Base-by-base conservation (phyloP, 2,888 invertebrate genomes). In the Morpho achilles region DNA sequence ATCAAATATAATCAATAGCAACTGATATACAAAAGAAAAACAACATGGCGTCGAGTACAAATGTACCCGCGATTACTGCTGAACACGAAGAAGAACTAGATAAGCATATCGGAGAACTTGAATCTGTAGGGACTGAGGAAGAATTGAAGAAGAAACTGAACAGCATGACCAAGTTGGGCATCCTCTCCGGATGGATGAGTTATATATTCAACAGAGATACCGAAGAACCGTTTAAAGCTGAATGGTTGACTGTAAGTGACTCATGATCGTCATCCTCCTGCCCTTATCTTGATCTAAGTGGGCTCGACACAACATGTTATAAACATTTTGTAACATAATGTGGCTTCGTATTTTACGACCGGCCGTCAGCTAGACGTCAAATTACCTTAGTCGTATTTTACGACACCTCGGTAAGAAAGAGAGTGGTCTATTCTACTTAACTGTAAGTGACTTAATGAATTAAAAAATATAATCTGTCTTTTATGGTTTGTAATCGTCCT, bases 221-320 rank as follows among this genome's bases (percentile, higher is more conserved):
- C 0, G 65, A 64, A 7, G 77, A 80, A 47, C 78, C 79, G 5
- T 87, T 87, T 22, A 76, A 79, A 9, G 81, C 90, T 0, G 81
- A 77, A n/a, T 84, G 84, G 85, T 67, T 84, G 58, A 79, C 78
- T 54, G 89, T 88, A 72, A 85, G 89, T 79, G 32, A 32, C 32
- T 32, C 16, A 16, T 16, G 16, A 16, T 16, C 16, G 16, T 16
- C 16, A 16, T 16, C 16, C 16, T 16, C 16, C 16, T 16, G 16
- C 16, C 16, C 16, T 16, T 16, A 16, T 16, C 16, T 16, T 16
- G 16, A 16, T 16, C 16, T 16, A 16, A 16, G 16, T 16, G 16
- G 16, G 16, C 1, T 16, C 16, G 16, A 1, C 16, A 16, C 16
- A 16, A 16, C 16, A 16, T 16, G 16, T 16, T 16, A 16, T 16